Base-by-base conservation (phyloP, 2,888 invertebrate genomes). In the Lottia scabra region DNA sequence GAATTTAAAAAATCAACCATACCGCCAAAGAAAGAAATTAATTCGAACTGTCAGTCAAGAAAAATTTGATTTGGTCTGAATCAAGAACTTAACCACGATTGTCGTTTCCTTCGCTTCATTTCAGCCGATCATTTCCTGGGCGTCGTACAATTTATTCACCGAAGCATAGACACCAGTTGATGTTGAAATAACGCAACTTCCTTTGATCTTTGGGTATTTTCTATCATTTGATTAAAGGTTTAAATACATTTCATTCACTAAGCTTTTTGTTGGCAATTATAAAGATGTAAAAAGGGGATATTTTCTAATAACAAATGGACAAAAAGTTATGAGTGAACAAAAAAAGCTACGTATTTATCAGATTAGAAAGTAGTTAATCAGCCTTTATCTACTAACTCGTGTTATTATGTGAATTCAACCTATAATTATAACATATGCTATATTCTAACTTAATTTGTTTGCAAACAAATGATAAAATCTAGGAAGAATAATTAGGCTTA, bases 341-440 rank as follows among this genome's bases (percentile, higher is more conserved):
- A 56, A n/a, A 56, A 2, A 13, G 13, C 19, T 23, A 19, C 23
- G 23, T 23, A 56, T 56, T 23, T 56, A 23, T 56, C 12, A 13
- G 56, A 56, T 56, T 56, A 19, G 19, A 56, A 38, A 1, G 38
- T 38, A 38, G 38, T 38, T 38, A 8, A 8, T 38, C 38, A 38
- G 38, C 38, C 38, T 38, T 38, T 38, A 38, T 38, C 38, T 8
- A 8, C 38, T 6, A 38, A 38, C 38, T 38, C 38, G 38, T 38
- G 38, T 38, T 23, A 56, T 56, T 56, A 56, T 56, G 56, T 23
- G 19, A 2, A 56, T 56, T 56, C 23, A 56, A 23, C 56, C 56
- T 56, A 56, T 56, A 56, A 56, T 56, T 56, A 56, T 23, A 23
- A 19, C 56, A 56, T 56, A 56, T 56, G 56, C 56, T 56, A 23